Evolutionary conservation across 2,113 vertebrate species (phyloP).

Genomic region (Manacus vitellinus): DNA sequence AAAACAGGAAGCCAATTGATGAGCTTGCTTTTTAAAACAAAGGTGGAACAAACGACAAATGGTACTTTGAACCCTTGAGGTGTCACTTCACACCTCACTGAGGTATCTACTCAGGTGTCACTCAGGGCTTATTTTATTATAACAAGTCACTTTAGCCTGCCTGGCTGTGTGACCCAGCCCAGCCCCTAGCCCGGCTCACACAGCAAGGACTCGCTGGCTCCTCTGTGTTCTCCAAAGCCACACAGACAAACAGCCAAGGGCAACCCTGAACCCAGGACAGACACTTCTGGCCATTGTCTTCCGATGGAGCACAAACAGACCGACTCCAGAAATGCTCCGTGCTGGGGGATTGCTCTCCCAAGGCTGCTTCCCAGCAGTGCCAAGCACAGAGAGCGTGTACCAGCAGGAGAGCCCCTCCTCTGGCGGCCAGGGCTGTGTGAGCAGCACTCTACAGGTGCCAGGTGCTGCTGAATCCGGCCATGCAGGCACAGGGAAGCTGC

Average conservation of each 20-base stretch:
- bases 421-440: neutral
- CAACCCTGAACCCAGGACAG: neutral
- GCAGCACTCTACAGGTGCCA: neutral
- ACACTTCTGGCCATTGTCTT: rapidly evolving
- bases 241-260: neutral
- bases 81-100: neutral
- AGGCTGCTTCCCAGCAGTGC: neutral
- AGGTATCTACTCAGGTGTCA: neutral
- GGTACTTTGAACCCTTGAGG: neutral
- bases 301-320: neutral
- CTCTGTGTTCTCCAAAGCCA: neutral
- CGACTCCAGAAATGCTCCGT: neutral
- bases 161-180: neutral
- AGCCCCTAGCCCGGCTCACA: neutral
- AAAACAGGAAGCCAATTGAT: neutral
- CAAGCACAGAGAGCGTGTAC: neutral
- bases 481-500: neutral
- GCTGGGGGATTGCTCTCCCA: neutral
- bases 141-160: neutral
- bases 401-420: neutral
- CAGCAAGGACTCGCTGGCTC: neutral
- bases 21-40: neutral
- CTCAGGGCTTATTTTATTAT: neutral
- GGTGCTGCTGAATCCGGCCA: neutral
- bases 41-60: neutral